These are phyloP conservation scores for Tympanuchus pallidicinctus DNA, from an alignment of 2,113 vertebrate species.

Conservation along the genomic window DNA sequence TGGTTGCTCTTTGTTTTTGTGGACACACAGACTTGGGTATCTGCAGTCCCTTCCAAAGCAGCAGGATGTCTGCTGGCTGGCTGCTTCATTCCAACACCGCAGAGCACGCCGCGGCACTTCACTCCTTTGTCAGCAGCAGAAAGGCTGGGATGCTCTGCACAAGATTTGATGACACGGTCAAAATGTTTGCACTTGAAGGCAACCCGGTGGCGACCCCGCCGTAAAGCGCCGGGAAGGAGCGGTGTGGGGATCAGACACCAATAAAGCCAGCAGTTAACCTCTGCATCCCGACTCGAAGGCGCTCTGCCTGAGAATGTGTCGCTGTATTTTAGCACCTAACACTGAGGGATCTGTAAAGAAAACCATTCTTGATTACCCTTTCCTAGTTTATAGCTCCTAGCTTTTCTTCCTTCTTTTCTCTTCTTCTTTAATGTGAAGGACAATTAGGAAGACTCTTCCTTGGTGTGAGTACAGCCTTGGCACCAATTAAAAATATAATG, in stretches of 20 bases:
- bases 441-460: background rate
- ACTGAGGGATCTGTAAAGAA: background rate
- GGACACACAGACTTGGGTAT: slow-evolving; percentile 48
- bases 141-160: slow-evolving; percentile 21
- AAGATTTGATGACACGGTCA: slow-evolving; percentile 53
- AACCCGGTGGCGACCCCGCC: slow-evolving; percentile 41
- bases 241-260: slow-evolving; percentile 2
- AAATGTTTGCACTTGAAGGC: slow-evolving; percentile 64
- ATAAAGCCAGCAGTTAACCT: slow-evolving; percentile 47
- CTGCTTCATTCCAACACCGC: slow-evolving; percentile 8
- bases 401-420: background rate
- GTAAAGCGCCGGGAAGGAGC: slow-evolving; percentile 27
- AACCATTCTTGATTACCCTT: background rate
- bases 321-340: background rate
- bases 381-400: background rate
- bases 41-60: slow-evolving; percentile 15
- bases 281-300: background rate
- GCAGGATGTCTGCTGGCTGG: slow-evolving; percentile 25
- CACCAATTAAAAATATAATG: background rate
- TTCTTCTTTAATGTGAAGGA: background rate
- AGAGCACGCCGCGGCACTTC: slow-evolving; percentile 31
- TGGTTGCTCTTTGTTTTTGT: slow-evolving; percentile 20
- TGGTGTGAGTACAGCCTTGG: background rate
- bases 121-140: slow-evolving; percentile 30
- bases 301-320: background rate